Conservation (phyloP, 2,113 vertebrate genomes). For the Lepidothrix coronata region DNA sequence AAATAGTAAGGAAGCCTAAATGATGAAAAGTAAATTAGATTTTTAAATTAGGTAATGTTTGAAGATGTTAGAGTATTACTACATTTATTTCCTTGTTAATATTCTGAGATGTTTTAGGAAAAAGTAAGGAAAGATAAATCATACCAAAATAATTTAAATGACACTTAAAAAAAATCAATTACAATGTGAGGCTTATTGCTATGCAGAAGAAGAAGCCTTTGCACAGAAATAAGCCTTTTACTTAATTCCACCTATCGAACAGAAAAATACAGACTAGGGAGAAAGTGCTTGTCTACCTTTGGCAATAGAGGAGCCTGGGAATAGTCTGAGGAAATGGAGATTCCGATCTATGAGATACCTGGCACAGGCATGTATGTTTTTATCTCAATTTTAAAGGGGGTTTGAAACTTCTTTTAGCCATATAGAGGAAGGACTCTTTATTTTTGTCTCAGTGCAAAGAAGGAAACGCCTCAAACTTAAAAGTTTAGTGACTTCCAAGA, state of each 20-base stretch:
- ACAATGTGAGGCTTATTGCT: neutral
- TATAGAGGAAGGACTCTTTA: neutral
- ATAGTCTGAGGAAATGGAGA: neutral
- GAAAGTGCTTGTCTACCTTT: neutral
- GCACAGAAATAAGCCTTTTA: neutral
- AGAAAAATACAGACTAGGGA: neutral
- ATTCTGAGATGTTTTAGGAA: constrained; percentile 27
- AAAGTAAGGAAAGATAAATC: constrained; percentile 32
- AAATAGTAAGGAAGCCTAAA: constrained; percentile 23
- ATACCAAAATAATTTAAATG: constrained; percentile 39
- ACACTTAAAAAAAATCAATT: neutral
- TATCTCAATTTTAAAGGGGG: neutral
- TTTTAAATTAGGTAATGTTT: constrained; percentile 47
- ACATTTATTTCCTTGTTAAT: constrained; percentile 48
- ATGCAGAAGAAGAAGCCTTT: neutral
- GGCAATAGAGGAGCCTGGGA: neutral
- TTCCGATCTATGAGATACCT: neutral
- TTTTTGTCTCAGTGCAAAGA: neutral
- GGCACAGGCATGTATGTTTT: neutral
- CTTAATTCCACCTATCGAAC: neutral
- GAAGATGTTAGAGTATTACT: constrained; percentile 25
- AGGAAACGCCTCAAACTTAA: neutral
- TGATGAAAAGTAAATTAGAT: constrained; percentile 40
- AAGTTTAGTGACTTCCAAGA: neutral
- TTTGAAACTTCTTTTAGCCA: neutral